phyloP scores from a whole-genome alignment of 1,140 invertebrate genomes.

The Sminthurinus signatus region DNA sequence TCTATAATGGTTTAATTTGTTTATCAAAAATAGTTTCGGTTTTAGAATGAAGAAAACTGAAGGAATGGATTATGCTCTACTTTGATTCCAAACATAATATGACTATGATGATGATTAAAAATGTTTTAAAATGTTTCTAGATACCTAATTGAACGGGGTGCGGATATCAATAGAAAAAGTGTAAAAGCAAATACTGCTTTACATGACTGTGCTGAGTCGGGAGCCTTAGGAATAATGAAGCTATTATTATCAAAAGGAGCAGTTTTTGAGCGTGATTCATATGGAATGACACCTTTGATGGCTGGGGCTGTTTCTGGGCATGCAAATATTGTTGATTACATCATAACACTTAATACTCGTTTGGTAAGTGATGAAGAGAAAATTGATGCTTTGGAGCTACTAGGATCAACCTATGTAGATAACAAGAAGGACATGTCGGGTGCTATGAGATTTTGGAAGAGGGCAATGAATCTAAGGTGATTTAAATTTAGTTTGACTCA shows the following conservation, averaged over 20 bases:
- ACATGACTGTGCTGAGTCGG: slow-evolving; percentile 86
- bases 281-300: slow-evolving; percentile 84
- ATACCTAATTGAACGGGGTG: slow-evolving; percentile 74
- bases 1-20: no score
- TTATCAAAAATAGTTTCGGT: slow-evolving; percentile 61
- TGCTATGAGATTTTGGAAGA: slow-evolving; percentile 78
- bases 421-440: slow-evolving; percentile 89
- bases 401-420: slow-evolving; percentile 96
- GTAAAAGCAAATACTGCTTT: slow-evolving; percentile 92
- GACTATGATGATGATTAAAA: no score
- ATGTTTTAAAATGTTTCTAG: slow-evolving; percentile 54
- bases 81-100: no score
- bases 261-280: slow-evolving; percentile 88
- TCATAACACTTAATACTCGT: slow-evolving; percentile 60
- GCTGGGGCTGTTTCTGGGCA: slow-evolving; percentile 65
- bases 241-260: slow-evolving; percentile 78
- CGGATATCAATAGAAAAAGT: slow-evolving; percentile 87
- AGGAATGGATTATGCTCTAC: no score
- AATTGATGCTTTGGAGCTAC: slow-evolving; percentile 83
- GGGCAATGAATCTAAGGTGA: slow-evolving; percentile 76
- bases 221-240: slow-evolving; percentile 85
- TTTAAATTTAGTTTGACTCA: slow-evolving; percentile 1
- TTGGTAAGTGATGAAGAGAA: slow-evolving; percentile 68
- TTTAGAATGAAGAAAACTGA: no score
- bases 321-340: slow-evolving; percentile 84